These are phyloP conservation scores for Sebastes steindachneri DNA, from an alignment of 2,797 vertebrate species.

Conservation along the genomic window DNA sequence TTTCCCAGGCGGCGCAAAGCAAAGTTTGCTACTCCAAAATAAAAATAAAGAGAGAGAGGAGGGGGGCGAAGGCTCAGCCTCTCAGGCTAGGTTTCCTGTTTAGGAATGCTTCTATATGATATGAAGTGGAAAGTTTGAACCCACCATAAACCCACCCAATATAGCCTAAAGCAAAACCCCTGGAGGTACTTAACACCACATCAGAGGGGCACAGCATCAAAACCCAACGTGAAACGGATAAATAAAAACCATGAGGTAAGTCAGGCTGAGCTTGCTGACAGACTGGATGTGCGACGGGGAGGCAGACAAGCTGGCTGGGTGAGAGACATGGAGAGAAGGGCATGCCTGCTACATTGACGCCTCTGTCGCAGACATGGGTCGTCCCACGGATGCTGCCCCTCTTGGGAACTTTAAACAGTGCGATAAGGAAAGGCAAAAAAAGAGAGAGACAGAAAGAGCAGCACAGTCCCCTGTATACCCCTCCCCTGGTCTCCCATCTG, in stretches of 20 bases:
- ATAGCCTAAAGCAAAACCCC: conserved; percentile 61
- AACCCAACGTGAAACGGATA: conserved; percentile 57
- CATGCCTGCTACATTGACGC: conserved; percentile 26
- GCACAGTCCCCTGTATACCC: conserved; percentile 39
- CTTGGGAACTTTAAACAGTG: conserved; percentile 47
- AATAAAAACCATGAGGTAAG: conserved; percentile 66
- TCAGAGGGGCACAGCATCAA: conserved; percentile 52
- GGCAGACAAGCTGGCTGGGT: conserved; percentile 49
- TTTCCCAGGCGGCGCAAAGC: conserved; percentile 51
- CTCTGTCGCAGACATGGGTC: conserved; percentile 38
- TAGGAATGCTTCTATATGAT: conserved; percentile 59
- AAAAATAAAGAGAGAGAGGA: conserved; percentile 44
- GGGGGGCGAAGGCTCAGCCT: conserved; percentile 30
- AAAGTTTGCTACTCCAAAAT: conserved; percentile 45
- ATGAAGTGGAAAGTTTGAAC: conserved; percentile 55
- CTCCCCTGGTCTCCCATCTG: conserved; percentile 73
- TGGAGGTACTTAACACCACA: conserved; percentile 65
- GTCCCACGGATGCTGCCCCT: conserved; percentile 44
- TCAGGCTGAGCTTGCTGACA: conserved; percentile 43
- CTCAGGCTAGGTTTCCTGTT: conserved; percentile 60
- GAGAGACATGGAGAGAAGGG: conserved; percentile 36
- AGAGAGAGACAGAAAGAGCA: conserved; percentile 29
- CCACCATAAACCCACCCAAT: conserved; percentile 51
- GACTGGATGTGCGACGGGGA: conserved; percentile 25
- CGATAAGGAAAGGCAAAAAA: conserved; percentile 19